These are phyloP conservation scores for Delphinapterus leucas DNA, from an alignment of 2,113 vertebrate genomes.

Conservation along the genomic window DNA sequence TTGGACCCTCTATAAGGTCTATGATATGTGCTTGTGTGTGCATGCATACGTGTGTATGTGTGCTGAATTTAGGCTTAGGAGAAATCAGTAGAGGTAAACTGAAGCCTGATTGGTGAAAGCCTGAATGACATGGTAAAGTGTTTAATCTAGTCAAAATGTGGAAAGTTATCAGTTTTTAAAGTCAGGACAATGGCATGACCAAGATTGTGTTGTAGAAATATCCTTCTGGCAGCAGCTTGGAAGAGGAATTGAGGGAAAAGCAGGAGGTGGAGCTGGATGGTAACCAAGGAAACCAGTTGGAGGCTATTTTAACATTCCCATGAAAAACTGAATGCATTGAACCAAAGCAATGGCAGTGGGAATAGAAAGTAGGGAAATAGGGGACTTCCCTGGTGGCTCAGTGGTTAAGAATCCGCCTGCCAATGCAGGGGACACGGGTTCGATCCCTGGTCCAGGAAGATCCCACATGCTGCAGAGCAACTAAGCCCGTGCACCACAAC, in stretches of 20 bases:
- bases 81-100: neutral
- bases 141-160: neutral
- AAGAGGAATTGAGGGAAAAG: conserved; percentile 11
- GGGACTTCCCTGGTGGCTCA: too few relatives aligned
- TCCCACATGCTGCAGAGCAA: too few relatives aligned
- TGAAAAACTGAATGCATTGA: neutral
- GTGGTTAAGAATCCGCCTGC: too few relatives aligned
- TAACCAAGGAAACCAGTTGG: conserved; percentile 34
- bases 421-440: too few relatives aligned
- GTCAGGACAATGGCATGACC: neutral
- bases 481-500: too few relatives aligned
- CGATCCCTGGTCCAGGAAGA: too few relatives aligned
- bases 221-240: neutral
- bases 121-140: neutral
- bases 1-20: neutral
- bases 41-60: accelerated
- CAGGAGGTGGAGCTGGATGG: neutral
- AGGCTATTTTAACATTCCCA: conserved; percentile 30
- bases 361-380: neutral
- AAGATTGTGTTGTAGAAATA: neutral
- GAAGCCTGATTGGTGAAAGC: neutral
- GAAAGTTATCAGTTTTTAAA: neutral
- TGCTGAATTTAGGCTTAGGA: neutral
- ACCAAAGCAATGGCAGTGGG: neutral
- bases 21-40: too few relatives aligned